Conservation (phyloP, 2,113 vertebrate species). For the Probosciger aterrimus region DNA sequence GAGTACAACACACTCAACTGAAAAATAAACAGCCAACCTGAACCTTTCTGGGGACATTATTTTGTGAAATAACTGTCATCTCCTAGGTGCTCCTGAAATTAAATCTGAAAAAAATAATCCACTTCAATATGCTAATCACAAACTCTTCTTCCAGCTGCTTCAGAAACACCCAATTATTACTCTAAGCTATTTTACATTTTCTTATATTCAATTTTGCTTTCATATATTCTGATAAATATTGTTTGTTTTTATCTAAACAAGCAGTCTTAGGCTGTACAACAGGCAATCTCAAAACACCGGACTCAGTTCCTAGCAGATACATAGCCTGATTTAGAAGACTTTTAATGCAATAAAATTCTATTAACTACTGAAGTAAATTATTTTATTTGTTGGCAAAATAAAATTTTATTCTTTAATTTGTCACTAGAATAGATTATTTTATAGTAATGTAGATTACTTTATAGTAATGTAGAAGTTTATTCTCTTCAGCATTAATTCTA, state of each 20-base stretch:
- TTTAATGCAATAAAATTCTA: not conserved
- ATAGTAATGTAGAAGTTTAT: not conserved
- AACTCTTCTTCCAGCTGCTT: not conserved
- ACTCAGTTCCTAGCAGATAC: not conserved
- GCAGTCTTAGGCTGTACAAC: not conserved
- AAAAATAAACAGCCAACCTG: not conserved
- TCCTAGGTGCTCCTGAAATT: not conserved
- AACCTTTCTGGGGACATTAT: not conserved
- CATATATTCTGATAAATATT: not conserved
- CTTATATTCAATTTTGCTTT: not conserved
- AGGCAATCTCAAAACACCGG: not conserved
- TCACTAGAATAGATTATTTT: not conserved
- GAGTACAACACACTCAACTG: not conserved
- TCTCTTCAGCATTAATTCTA: not conserved
- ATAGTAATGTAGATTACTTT: not conserved
- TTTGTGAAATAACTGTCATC: not conserved
- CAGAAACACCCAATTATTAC: not conserved
- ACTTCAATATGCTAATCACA: not conserved
- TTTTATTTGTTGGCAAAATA: not conserved
- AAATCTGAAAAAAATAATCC: not conserved
- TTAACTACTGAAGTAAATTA: not conserved
- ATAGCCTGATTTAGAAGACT: not conserved
- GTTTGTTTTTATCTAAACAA: not conserved
- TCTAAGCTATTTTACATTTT: not conserved
- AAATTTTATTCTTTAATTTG: not conserved